These are phyloP conservation scores for Hermetia illucens DNA, from an alignment of 1,140 invertebrate species.

Conservation along the genomic window DNA sequence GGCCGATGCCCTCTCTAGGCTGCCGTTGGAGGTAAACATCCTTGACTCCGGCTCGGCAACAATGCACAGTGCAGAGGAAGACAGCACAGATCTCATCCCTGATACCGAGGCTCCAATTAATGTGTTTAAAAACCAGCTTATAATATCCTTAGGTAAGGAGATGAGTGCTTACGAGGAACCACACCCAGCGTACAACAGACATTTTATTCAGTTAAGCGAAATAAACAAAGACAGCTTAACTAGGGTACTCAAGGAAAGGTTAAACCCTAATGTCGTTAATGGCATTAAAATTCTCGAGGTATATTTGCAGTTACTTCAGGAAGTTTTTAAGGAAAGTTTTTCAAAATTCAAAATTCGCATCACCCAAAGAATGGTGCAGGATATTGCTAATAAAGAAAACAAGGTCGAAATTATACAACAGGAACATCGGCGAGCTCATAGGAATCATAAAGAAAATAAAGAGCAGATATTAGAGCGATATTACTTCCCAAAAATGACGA, in stretches of 20 bases:
- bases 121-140: not conserved
- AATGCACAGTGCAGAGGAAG: not conserved
- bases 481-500: constrained; percentile 7
- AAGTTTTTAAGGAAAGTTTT: constrained; percentile 5
- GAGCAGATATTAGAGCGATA: constrained; percentile 5
- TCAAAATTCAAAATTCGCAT: constrained; percentile 5
- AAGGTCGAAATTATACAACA: constrained; percentile 1
- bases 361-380: constrained; percentile 6
- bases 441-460: constrained; percentile 5
- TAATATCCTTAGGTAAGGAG: no score
- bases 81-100: not conserved
- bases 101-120: not conserved
- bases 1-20: constrained; percentile 1
- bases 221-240: not conserved
- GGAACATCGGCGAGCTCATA: constrained; percentile 7
- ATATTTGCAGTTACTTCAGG: constrained; percentile 1
- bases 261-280: constrained; percentile 5
- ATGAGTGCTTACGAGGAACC: no score
- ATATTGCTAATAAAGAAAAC: constrained; percentile 1
- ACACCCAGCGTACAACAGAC: not conserved
- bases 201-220: not conserved
- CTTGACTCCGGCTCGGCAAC: not conserved
- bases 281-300: constrained; percentile 6
- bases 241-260: constrained; percentile 1
- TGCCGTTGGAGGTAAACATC: not conserved